Evolutionary conservation across 2,113 vertebrate genomes (phyloP), one percentile per base, ranked within the genome.

Genomic region (Euleptes europaea): DNA sequence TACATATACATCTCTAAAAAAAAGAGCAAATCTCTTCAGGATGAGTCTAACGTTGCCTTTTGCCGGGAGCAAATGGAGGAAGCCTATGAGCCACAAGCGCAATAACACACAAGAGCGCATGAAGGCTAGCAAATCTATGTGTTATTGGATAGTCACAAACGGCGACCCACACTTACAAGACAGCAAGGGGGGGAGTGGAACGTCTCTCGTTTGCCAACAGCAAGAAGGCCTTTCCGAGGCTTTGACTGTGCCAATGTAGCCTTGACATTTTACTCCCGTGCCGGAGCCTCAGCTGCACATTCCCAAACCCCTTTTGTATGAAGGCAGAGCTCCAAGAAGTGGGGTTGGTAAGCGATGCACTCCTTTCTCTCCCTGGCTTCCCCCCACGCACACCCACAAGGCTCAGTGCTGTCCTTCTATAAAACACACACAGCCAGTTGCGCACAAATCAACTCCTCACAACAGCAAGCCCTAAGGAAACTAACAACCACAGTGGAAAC

Each of bases 61-160:
- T 69, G 86, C 89, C 86, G 89, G 92, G 76, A 44, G 75, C 90
- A 87, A 14, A 92, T 82, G 93, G 72, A 89, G 88, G 6, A 40
- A 94, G 60, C 89, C 90, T 93, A 80, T 87, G 90, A 96, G 95
- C 93, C 93, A 96, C 89, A 95, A 96, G 97, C 96, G 95, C 96
- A 95, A 93, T 96, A 95, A 96, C 95, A 97, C 95, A 95, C 92
- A 92, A 94, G 95, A 95, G 95, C 94, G 88, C 93, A 96, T 95
- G 95, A 96, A 92, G 91, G 95, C 94, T 92, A 93, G 90, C 91
- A 86, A 82, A 86, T 84, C 95, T 96, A 95, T 95, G 95, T 95
- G 97, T 97, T 97, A 97, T 93, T 92, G 93, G 94, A 94, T 90
- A 70, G 95, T 95, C 95, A 95, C 97, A 96, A 96, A 95, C 96